Evolutionary conservation across 1,140 invertebrate genomes (phyloP), one percentile per base, ranked within the genome.

Genomic region (Pygmarrhopalites habei): DNA sequence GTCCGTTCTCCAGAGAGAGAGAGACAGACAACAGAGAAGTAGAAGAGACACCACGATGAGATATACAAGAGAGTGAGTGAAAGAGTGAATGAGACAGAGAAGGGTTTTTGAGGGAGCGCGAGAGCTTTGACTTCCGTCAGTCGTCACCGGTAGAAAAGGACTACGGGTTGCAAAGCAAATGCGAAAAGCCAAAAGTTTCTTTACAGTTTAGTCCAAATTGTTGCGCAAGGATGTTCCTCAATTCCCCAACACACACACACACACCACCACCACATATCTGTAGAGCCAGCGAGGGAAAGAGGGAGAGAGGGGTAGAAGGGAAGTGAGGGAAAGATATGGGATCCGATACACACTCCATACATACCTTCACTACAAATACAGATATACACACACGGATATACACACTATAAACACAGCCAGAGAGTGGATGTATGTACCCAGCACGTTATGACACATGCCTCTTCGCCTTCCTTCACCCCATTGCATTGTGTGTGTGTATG

Each of bases 101-200:
- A 52, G 46, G 41, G 29, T 28, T 32, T 26, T 32, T 44, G 47
- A 32, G 15, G 35, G 32, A 39, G 55, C 28, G 47, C 39, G 29
- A 55, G 51, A 39, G 44, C 57, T 52, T 53, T 63, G 60, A 64
- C 64, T 63, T 62, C 64, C 62, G 51, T 65, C 61, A 61, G 47
- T 58, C 60, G 56, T 60, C 60, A 63, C 67, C 67, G 62, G 63
- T 65, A 58, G 62, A 60, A 35, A 57, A 68, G 57, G 57, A 64
- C 66, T 65, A 65, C 29, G 53, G 56, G 28, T 49, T 58, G 55
- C 43, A 55, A 60, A 62, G 67, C 49, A 66, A 62, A 69, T 62
- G 61, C 60, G 61, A 69, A 64, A 69, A 69, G 67, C 60, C 68
- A 67, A 70, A 67, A 70, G 65, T 67, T 70, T 69, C 29, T 25